Percentiles rank a stretch among this genome's conserved stretches.
Evolutionary conservation across 2,797 vertebrate species (phyloP).

Genomic region (Nyctalus aviator): DNA sequence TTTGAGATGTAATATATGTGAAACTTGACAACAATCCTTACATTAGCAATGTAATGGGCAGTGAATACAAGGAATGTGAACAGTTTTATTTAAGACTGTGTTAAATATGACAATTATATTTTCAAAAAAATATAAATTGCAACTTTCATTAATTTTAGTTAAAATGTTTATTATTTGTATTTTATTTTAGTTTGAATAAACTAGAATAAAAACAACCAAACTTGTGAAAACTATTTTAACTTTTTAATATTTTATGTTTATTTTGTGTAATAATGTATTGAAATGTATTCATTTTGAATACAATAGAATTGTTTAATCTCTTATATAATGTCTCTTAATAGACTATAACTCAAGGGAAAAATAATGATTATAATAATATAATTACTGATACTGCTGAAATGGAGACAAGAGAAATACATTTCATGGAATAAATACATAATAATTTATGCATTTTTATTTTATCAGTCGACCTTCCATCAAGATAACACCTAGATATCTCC

Average conservation of each 20-base stretch:
- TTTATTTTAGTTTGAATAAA: conserved; percentile 27
- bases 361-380: conserved; percentile 43
- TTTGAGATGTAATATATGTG: not conserved
- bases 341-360: conserved; percentile 15
- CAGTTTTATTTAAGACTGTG: not conserved
- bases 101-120: not conserved
- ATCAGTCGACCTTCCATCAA: not conserved
- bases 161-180: not conserved
- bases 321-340: conserved; percentile 3
- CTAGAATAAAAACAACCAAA: conserved; percentile 11
- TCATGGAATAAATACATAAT: not conserved
- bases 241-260: not conserved
- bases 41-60: conserved; percentile 7
- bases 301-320: not conserved
- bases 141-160: conserved; percentile 1
- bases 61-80: not conserved
- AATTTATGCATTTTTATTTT: conserved; percentile 14
- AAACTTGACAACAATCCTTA: conserved; percentile 20
- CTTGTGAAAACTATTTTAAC: not conserved
- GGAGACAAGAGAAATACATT: conserved; percentile 33
- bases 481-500: not conserved
- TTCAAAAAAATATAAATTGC: conserved; percentile 40
- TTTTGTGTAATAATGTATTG: conserved; percentile 2
- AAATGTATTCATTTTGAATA: conserved; percentile 21
- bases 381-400: conserved; percentile 28